Evolutionary conservation across 2,888 invertebrate genomes (phyloP).

Genomic region (Drosophila meridionalis): DNA sequence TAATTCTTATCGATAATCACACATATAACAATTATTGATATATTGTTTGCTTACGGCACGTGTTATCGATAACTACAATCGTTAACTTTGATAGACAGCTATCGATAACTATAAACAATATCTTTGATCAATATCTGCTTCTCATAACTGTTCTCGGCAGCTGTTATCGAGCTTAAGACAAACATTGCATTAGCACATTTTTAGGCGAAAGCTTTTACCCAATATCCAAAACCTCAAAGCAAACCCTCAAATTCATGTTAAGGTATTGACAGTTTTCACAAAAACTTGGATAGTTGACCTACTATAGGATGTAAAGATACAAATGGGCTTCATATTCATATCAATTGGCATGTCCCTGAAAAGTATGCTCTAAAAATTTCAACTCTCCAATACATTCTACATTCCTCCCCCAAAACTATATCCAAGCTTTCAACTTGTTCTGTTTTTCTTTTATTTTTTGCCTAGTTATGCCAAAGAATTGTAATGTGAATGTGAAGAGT

Average conservation of each 20-base stretch:
- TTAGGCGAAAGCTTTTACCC: background rate
- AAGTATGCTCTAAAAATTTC: conserved; percentile 17
- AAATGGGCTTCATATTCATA: background rate
- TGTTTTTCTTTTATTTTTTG: background rate
- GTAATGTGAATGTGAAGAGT: conserved; percentile 17
- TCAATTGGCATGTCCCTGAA: background rate
- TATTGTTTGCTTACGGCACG: background rate
- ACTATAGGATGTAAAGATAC: background rate
- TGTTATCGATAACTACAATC: background rate
- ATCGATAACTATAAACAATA: background rate
- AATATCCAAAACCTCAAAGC: background rate
- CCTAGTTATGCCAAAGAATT: conserved; percentile 1
- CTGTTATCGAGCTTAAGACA: background rate
- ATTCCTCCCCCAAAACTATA: background rate
- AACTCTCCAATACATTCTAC: background rate
- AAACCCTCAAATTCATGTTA: too few species aligned
- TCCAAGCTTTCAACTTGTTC: conserved; percentile 4
- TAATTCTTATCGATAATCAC: background rate
- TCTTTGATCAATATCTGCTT: background rate
- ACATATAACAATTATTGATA: background rate
- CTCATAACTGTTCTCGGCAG: background rate
- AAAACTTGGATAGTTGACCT: background rate
- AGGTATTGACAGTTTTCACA: background rate
- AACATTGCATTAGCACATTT: background rate
- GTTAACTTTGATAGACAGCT: background rate